These are phyloP conservation scores for Pseudomugil tenellus DNA, from an alignment of 2,797 vertebrate genomes.

Conservation along the genomic window DNA sequence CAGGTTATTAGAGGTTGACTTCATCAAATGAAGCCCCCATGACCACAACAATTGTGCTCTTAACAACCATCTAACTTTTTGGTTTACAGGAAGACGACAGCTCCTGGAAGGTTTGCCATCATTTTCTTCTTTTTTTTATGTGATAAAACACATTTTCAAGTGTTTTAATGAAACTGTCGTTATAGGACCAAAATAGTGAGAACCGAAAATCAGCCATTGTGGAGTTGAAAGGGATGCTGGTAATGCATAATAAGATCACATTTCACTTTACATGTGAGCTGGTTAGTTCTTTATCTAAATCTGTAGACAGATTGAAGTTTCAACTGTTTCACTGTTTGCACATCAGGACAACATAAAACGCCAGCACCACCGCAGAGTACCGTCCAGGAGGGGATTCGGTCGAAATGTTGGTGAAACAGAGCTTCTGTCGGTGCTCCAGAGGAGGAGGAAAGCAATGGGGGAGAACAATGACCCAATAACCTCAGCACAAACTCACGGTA, in stretches of 20 bases:
- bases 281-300: background rate
- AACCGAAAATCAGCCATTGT: slow-evolving; percentile 81
- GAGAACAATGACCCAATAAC: slow-evolving; percentile 18
- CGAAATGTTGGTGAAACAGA: slow-evolving; percentile 70
- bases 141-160: background rate
- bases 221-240: slow-evolving; percentile 86
- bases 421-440: slow-evolving; percentile 82
- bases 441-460: slow-evolving; percentile 80
- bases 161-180: background rate
- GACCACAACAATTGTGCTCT: background rate
- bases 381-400: slow-evolving; percentile 59
- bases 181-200: slow-evolving; percentile 67
- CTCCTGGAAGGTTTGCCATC: slow-evolving; percentile 75
- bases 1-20: background rate
- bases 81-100: slow-evolving; percentile 70
- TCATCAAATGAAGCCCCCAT: background rate
- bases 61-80: slow-evolving; percentile 5
- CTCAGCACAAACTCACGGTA: slow-evolving; percentile 51
- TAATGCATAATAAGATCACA: slow-evolving; percentile 48
- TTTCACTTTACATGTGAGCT: background rate
- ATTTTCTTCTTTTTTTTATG: background rate
- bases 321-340: background rate
- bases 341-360: slow-evolving; percentile 74
- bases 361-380: slow-evolving; percentile 36
- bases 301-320: background rate